Evolutionary conservation across 1,140 invertebrate species (phyloP).

Genomic region (Portunus trituberculatus): DNA sequence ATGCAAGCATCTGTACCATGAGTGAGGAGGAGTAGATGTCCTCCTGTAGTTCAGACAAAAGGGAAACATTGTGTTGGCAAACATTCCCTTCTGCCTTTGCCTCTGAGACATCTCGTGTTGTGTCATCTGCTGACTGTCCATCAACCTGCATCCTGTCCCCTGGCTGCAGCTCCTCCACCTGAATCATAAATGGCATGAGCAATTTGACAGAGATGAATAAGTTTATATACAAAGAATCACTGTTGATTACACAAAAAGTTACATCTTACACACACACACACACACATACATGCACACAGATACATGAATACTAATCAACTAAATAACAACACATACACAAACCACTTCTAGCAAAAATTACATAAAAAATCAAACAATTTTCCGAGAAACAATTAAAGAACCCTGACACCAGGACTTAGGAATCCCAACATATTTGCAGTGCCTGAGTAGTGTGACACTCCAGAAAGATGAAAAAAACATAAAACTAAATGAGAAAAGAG

Average conservation of each 20-base stretch:
- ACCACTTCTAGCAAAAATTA: too few relatives aligned
- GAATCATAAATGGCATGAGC: neutral
- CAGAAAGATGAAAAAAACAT: neutral
- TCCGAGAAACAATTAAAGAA: too few relatives aligned
- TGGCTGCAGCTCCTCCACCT: constrained; percentile 48
- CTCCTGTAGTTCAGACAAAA: constrained; percentile 30
- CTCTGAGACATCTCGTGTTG: neutral
- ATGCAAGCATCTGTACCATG: neutral
- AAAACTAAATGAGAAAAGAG: too few relatives aligned
- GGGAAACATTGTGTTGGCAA: neutral
- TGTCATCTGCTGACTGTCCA: neutral
- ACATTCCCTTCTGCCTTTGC: neutral
- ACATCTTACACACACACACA: neutral
- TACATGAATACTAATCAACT: too few relatives aligned
- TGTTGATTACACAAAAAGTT: too few relatives aligned
- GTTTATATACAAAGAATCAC: too few relatives aligned
- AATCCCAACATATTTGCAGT: too few relatives aligned
- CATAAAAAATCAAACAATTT: too few relatives aligned
- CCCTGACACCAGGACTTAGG: too few relatives aligned
- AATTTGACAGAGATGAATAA: neutral
- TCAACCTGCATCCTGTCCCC: neutral
- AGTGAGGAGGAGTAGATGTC: neutral
- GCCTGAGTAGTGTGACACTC: too few relatives aligned
- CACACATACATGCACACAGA: neutral
- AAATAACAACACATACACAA: too few relatives aligned